A percentile compares a stretch with the other conserved stretches of the same genome.
Evolutionary conservation across 1,140 invertebrate species (phyloP).

Genomic region (Agrypnia vestita): DNA sequence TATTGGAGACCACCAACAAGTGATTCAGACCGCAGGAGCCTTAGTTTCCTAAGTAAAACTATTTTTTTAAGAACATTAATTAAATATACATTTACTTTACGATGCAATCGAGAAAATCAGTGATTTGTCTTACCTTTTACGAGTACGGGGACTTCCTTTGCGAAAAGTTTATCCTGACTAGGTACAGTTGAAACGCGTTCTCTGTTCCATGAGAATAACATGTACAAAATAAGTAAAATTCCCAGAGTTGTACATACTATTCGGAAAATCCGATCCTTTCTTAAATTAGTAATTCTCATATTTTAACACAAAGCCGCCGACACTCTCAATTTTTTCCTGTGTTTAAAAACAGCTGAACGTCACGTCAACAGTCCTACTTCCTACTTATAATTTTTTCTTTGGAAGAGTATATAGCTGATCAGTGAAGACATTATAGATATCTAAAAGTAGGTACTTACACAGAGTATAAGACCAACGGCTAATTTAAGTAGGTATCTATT

Average conservation of each 20-base stretch:
- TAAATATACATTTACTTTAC: not conserved
- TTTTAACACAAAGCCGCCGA: constrained; percentile 7
- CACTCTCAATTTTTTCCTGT: constrained; percentile 2
- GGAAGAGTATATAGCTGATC: not conserved
- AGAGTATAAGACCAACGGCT: not conserved
- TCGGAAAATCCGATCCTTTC: constrained; percentile 67
- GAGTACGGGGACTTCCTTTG: constrained; percentile 63
- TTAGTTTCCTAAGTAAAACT: not conserved
- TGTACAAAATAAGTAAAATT: constrained; percentile 67
- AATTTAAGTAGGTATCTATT: too few species aligned
- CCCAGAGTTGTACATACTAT: constrained; percentile 63
- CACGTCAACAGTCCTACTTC: constrained; percentile 45
- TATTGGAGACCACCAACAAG: not conserved
- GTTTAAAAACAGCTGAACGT: constrained; percentile 43
- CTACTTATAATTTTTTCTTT: too few species aligned
- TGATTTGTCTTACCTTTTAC: constrained; percentile 62
- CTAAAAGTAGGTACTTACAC: not conserved
- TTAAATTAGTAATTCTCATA: constrained; percentile 67
- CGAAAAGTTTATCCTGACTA: constrained; percentile 57
- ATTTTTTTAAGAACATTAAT: not conserved
- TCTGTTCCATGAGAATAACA: constrained; percentile 65
- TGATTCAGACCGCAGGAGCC: too few species aligned
- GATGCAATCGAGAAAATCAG: not conserved
- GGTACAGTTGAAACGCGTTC: constrained; percentile 62
- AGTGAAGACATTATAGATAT: not conserved